phyloP scores from a whole-genome alignment of 2,797 vertebrate genomes.

The Emydoidea blandingii region DNA sequence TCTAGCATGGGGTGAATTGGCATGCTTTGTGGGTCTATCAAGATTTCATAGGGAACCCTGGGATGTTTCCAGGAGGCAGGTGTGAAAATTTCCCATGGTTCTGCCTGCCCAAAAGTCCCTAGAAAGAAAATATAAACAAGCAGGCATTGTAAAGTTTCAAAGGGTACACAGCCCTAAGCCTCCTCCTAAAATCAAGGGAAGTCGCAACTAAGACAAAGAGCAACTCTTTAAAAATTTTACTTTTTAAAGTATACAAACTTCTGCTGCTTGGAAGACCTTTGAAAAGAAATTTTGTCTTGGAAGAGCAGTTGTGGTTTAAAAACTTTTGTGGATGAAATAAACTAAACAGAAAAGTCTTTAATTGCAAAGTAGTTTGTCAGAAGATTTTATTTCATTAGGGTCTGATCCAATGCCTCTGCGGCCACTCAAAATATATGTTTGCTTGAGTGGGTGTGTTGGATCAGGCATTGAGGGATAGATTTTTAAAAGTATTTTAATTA shows the following conservation, averaged over 20 bases:
- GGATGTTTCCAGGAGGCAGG: conserved; percentile 85
- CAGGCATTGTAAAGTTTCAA: not conserved
- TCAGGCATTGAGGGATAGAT: not conserved
- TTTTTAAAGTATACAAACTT: not conserved
- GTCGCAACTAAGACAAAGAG: not conserved
- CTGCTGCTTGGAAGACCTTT: not conserved
- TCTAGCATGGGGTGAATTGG: conserved; percentile 69
- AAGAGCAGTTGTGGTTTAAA: not conserved
- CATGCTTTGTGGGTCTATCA: conserved; percentile 81
- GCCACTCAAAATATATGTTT: not conserved
- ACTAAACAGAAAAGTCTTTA: not conserved
- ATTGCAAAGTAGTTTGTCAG: not conserved
- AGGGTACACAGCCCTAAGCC: not conserved
- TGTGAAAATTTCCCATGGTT: conserved; percentile 81
- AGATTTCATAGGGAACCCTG: conserved; percentile 81
- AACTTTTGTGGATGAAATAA: not conserved
- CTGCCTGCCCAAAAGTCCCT: conserved; percentile 86
- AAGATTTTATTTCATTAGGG: not conserved
- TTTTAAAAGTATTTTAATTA: not conserved
- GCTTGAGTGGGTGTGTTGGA: not conserved
- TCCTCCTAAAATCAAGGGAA: not conserved
- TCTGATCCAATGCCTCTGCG: not conserved
- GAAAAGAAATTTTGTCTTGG: not conserved
- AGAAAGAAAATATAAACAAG: not conserved
- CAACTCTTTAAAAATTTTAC: not conserved